Conservation (phyloP, 2,113 vertebrate genomes). For the Mixornis gularis region DNA sequence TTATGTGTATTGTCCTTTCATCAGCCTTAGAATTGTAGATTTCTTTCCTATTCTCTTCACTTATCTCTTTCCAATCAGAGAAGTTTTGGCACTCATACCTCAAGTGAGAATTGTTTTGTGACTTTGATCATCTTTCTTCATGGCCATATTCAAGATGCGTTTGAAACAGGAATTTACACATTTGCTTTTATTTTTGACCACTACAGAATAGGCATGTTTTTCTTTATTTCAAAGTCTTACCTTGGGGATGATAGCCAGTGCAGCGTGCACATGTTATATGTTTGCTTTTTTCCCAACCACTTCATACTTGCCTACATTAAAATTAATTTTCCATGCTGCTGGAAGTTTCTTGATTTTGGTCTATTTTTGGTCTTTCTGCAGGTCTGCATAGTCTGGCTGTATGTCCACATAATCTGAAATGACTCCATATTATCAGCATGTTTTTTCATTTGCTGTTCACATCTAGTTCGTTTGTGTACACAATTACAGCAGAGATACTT, state of each 20-base stretch:
- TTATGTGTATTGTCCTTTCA: not conserved
- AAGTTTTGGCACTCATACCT: not conserved
- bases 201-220: not conserved
- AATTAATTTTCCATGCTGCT: not conserved
- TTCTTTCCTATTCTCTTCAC: not conserved
- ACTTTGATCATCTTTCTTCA: not conserved
- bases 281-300: not conserved
- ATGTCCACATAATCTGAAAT: not conserved
- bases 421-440: not conserved
- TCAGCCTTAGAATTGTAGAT: not conserved
- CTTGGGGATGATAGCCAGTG: not conserved
- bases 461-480: not conserved
- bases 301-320: not conserved
- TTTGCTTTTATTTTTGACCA: not conserved
- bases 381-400: not conserved
- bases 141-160: not conserved
- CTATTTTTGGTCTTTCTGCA: not conserved
- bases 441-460: not conserved
- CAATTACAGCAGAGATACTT: not conserved
- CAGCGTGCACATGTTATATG: rapidly evolving
- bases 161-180: not conserved
- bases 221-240: not conserved
- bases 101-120: not conserved
- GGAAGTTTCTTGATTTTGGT: not conserved
- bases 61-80: not conserved